Evolutionary conservation across 1,140 invertebrate species (phyloP).

Genomic region (Mamestra configurata): DNA sequence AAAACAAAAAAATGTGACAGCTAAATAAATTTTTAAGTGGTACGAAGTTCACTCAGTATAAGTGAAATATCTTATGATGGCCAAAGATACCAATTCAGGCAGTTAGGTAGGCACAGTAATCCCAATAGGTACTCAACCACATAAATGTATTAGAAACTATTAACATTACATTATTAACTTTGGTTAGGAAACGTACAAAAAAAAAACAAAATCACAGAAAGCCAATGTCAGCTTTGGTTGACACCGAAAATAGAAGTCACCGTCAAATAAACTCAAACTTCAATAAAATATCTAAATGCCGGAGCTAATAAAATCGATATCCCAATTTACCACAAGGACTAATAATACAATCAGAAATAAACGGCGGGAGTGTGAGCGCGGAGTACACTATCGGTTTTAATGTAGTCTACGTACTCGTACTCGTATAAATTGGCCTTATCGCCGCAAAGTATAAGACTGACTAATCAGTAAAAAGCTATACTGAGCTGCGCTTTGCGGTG

Average conservation of each 20-base stretch:
- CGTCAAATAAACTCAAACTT: not conserved
- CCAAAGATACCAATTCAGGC: too few species aligned
- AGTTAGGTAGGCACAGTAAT: too few species aligned
- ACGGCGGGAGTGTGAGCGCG: slow-evolving; percentile 11
- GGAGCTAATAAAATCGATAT: slow-evolving; percentile 20
- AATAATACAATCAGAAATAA: slow-evolving; percentile 38
- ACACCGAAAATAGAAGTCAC: not conserved
- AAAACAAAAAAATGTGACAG: too few species aligned
- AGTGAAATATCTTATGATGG: too few species aligned
- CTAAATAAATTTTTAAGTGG: too few species aligned
- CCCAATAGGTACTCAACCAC: too few species aligned
- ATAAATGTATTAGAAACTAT: too few species aligned
- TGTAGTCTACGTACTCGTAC: slow-evolving; percentile 40
- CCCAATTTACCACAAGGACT: slow-evolving; percentile 17
- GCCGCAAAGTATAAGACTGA: slow-evolving; percentile 51
- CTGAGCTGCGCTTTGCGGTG: too few species aligned
- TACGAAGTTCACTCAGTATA: too few species aligned
- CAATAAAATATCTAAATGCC: slow-evolving; percentile 18
- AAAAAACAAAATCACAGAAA: not conserved
- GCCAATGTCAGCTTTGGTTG: not conserved
- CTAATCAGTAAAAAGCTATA: too few species aligned
- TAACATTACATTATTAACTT: too few species aligned
- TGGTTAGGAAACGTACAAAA: too few species aligned
- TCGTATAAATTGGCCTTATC: slow-evolving; percentile 63
- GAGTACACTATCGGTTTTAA: slow-evolving; percentile 55